Conservation (phyloP, 2,888 invertebrate species). For the Boloria selene region DNA sequence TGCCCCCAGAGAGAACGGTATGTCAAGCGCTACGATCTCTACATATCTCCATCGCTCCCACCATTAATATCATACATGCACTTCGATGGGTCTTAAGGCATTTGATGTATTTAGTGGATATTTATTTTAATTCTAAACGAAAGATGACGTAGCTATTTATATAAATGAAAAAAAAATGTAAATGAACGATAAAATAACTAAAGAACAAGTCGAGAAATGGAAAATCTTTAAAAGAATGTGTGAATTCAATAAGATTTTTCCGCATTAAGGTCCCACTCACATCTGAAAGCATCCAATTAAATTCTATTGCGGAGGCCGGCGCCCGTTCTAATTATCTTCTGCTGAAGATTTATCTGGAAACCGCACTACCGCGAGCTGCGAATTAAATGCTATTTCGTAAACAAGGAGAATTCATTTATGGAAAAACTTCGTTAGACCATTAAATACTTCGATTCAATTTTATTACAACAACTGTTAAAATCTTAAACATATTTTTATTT, state of each 20-base stretch:
- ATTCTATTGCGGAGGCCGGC: slow-evolving; percentile 11
- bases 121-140: too few relatives aligned
- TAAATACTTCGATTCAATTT: too few relatives aligned
- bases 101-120: too few relatives aligned
- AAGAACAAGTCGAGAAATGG: background rate
- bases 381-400: background rate
- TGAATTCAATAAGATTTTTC: slow-evolving; percentile 18
- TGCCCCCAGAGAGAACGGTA: too few relatives aligned
- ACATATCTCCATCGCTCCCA: too few relatives aligned
- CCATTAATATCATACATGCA: too few relatives aligned
- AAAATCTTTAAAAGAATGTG: slow-evolving; percentile 9
- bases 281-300: slow-evolving; percentile 26
- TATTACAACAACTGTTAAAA: too few relatives aligned
- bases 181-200: background rate
- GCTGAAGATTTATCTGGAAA: slow-evolving; percentile 4
- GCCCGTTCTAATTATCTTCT: slow-evolving; percentile 10
- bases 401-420: too few relatives aligned
- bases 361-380: background rate
- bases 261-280: slow-evolving; percentile 18
- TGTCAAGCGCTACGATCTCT: too few relatives aligned
- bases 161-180: background rate
- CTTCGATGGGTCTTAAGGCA: too few relatives aligned
- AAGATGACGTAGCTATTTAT: background rate
- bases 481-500: too few relatives aligned
- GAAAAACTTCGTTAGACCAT: too few relatives aligned